Evolutionary conservation across 2,888 invertebrate species (phyloP).

Genomic region (Diplazon laetatorius): DNA sequence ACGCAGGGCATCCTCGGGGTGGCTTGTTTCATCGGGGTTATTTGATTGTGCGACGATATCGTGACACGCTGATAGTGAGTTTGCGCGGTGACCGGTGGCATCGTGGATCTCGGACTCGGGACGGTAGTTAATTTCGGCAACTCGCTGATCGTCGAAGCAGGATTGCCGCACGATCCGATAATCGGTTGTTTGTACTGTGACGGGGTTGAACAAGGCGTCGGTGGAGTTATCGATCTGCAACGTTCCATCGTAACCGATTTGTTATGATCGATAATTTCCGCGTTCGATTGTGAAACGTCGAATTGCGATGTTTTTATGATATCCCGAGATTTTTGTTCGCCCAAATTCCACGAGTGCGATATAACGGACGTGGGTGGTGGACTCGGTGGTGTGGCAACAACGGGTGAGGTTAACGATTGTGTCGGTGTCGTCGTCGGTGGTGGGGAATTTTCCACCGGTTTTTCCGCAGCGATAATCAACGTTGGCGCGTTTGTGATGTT

Average conservation of each 20-base stretch:
- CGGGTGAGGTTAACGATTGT: background rate
- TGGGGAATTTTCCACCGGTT: conserved; percentile 65
- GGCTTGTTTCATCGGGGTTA: conserved; percentile 75
- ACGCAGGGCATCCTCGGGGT: conserved; percentile 76
- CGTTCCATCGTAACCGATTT: conserved; percentile 51
- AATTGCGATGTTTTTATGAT: conserved; percentile 67
- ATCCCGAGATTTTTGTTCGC: conserved; percentile 82
- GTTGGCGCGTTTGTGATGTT: conserved; percentile 72
- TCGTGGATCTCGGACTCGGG: conserved; percentile 70
- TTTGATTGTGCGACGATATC: conserved; percentile 77
- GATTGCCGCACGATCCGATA: conserved; percentile 71
- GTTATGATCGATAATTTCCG: conserved; percentile 70
- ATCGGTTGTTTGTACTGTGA: conserved; percentile 73
- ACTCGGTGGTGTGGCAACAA: conserved; percentile 73
- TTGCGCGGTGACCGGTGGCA: conserved; percentile 63
- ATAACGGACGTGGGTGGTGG: conserved; percentile 83
- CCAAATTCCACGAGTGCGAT: conserved; percentile 84
- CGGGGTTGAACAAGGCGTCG: conserved; percentile 61
- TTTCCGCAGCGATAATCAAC: conserved; percentile 57
- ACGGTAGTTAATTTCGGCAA: conserved; percentile 70
- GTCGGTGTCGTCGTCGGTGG: no score
- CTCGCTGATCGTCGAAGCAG: conserved; percentile 73
- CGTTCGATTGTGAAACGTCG: conserved; percentile 71
- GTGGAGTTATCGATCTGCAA: conserved; percentile 57
- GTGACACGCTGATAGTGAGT: conserved; percentile 79